Percentiles rank a stretch among this genome's conserved stretches.
Evolutionary conservation across 2,888 invertebrate species (phyloP).

Genomic region (Eudemis profundana): DNA sequence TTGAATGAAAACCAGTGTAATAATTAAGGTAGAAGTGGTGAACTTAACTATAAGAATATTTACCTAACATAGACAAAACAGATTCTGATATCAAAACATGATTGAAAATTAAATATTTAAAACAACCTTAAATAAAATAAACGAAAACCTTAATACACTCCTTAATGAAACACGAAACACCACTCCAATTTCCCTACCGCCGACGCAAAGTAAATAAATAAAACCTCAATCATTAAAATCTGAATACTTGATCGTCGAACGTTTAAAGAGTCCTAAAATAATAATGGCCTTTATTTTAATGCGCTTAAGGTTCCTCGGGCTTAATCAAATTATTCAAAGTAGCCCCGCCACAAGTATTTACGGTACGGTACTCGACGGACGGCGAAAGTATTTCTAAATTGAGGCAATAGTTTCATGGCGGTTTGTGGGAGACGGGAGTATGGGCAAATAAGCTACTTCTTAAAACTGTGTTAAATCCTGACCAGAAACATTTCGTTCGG

Average conservation of each 20-base stretch:
- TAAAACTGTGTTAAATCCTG: no score
- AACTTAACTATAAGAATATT: no score
- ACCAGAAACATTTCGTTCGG: no score
- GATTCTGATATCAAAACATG: no score
- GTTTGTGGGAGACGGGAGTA: no score
- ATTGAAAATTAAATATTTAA: not conserved
- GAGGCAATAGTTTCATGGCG: no score
- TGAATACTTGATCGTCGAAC: constrained; percentile 49
- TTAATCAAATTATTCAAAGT: constrained; percentile 82
- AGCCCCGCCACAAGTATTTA: constrained; percentile 64
- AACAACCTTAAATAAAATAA: not conserved
- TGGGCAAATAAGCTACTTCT: no score
- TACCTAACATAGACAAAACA: no score
- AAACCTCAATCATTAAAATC: constrained; percentile 48
- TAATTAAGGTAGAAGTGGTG: no score
- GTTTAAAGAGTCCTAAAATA: constrained; percentile 44
- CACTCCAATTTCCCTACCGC: constrained; percentile 12
- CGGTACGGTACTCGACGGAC: no score
- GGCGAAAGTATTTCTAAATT: no score
- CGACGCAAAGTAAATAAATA: constrained; percentile 46
- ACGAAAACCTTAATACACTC: not conserved
- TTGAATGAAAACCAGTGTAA: no score
- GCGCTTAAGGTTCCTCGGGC: constrained; percentile 48
- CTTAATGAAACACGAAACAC: constrained; percentile 9
- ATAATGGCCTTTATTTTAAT: constrained; percentile 51